Evolutionary conservation across 2,797 vertebrate genomes (phyloP).

Genomic region (Carduelis carduelis): DNA sequence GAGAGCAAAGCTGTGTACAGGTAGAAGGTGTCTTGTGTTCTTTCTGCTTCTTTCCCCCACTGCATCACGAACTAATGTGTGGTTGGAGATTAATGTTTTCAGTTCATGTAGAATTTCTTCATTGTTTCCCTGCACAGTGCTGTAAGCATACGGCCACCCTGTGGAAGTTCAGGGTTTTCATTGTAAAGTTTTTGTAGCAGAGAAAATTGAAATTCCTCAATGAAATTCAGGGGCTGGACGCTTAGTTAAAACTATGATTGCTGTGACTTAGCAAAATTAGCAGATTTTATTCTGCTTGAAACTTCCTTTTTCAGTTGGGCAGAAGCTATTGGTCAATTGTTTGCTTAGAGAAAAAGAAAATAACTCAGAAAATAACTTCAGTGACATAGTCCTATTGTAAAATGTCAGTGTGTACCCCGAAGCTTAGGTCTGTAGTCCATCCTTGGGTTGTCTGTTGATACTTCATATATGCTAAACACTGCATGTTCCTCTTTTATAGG

Average conservation of each 20-base stretch:
- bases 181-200: background rate
- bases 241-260: background rate
- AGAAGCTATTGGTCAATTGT: background rate
- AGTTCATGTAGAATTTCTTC: background rate
- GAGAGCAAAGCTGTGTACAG: background rate
- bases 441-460: background rate
- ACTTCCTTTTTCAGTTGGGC: background rate
- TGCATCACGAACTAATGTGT: background rate
- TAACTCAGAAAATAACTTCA: background rate
- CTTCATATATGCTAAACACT: accelerated
- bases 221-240: background rate
- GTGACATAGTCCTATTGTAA: background rate
- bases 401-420: accelerated
- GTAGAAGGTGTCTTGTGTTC: background rate
- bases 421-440: background rate
- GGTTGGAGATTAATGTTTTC: background rate
- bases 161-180: accelerated
- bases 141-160: accelerated
- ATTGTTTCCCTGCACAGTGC: background rate
- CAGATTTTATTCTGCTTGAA: background rate
- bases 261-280: background rate
- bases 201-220: background rate
- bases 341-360: background rate
- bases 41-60: accelerated
- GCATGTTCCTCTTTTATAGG: constrained; percentile 73